Base-by-base conservation (phyloP, 1,140 invertebrate species). In the Pogonomyrmex barbatus region DNA sequence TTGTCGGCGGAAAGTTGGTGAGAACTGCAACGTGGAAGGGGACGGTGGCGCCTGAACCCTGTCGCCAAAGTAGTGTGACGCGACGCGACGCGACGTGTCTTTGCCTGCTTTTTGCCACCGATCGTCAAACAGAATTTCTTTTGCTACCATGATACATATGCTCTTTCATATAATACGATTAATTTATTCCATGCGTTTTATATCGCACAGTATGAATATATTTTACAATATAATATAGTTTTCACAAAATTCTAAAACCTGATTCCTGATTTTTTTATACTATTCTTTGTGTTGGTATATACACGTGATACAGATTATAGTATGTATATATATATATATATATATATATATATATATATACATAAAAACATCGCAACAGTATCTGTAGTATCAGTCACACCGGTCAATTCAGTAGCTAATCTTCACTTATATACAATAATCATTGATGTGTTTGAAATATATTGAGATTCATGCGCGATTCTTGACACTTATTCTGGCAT, bases 41-140 rank as follows among this genome's bases (percentile, higher is more conserved):
- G 68, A 89, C 82, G 88, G 85, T 93, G 92, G 92, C 93, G 92
- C 91, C 92, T 92, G 86, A 86, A 86, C 73, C 89, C 88, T 84
- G 89, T 88, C 91, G 87, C 79, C 79, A 60, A 83, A 83, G 68
- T 73, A 54, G 56, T 47, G 84, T 60, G 60, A 85, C 75, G 60
- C 73, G 73, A 50, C 58, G 56, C 56, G 14, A 39, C 56, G 9
- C 88, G 33, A 47, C 60, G 36, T 17, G 50, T 14, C 79, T 76
- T 54, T 78, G 83, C 75, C 30, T 47, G 58, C 62, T 56, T 56
- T 47, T 85, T 56, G 50, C 58, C 42, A 9, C 50, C 4, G 56
- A 60, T 60, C 10, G 33, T 50, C 68, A 47, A 17, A 12, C 33
- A 5, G 2, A 4, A 30, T 4, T 10, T 33, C 12, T 50, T 78